Base-by-base conservation (phyloP, 2,113 vertebrate genomes). In the Nanorana parkeri region DNA sequence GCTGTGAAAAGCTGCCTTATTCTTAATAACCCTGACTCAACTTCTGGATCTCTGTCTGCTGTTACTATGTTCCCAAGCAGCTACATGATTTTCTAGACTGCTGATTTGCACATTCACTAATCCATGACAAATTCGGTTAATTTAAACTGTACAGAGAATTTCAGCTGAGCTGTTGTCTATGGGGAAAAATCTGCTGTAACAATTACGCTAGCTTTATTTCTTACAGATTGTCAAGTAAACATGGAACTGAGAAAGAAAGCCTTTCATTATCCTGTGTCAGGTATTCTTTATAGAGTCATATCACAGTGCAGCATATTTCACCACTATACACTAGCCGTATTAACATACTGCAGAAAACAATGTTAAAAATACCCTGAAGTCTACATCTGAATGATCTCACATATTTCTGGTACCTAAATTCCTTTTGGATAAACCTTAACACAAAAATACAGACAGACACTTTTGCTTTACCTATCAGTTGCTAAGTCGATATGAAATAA, bases 91-190 rank as follows among this genome's bases (percentile, higher is more conserved):
- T 61, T 75, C 72, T 75, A 75, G 72, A 75, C 72, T 75, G 72
- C 72, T 75, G 72, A 60, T 75, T 75, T 75, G 71, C 72, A 75
- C 72, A 75, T 75, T 75, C 72, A 75, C 72, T 75, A 75, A 75
- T 75, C 72, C 72, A 61, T 75, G 72, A 75, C 72, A 75, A 75
- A 75, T 75, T 75, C 72, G 24, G 72, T 75, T 75, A 75, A 75
- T 75, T 75, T 75, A 75, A 75, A 61, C 55, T 61, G 72, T 75
- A 75, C 72, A 75, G 72, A 75, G 72, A 75, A 75, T 75, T 75
- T 75, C 56, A 61, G 72, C 72, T 75, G 55, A 75, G 72, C 72
- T 56, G 72, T 41, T 32, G 29, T 75, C 72, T 75, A 56, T 75
- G 28, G 72, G 72, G 72, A 58, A 24, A 75, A 75, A 75, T 75